Evolutionary conservation across 2,113 vertebrate species (phyloP), one percentile per base, ranked within the genome.

Genomic region (Platichthys flesus): DNA sequence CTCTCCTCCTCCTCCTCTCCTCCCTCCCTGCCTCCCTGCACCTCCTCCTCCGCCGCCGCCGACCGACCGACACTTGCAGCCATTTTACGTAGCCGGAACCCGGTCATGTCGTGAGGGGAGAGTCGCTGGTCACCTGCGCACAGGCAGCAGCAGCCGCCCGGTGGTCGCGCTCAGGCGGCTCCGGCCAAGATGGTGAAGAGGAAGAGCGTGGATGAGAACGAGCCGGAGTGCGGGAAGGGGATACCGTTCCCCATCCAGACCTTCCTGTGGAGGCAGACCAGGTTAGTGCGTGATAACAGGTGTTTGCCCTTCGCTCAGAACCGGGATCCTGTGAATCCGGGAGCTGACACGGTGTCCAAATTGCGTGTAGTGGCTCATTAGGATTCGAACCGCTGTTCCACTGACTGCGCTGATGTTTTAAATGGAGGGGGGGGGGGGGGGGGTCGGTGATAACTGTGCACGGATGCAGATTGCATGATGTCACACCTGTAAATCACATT

Each of bases 261-360:
- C 94, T 99, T 99, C 92, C 89, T 99, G 0, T 99, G 98, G 98
- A 95, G 98, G 88, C 98, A 99, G 68, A 99, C 98, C 93, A 99
- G 98, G 98, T 99, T 87, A 89, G 96, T 90, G 82, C 21, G 28
- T 45, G 79, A 90, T 90, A 92, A 91, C 91, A 92, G 91, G 91
- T 93, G 91, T 91, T 79, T 78, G 67, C 16, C 35, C 12, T 35
- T 35, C 31, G 7, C 31, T 8, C 31, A 35, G 0, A 28, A 6
- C 28, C 28, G 28, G 31, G 31, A 35, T 7, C 31, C 2, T 35
- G 31, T 35, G 31, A 6, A 35, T 28, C 28, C 5, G 28, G 4
- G 31, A 8, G 6, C 31, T 8, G 6, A 35, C 35, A 37, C 35
- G 42, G 42, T 13, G 42, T 45, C 42, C 14, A 15, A 12, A 45